phyloP scores from a whole-genome alignment of 1,140 invertebrate genomes.

The Hyles vespertilio region DNA sequence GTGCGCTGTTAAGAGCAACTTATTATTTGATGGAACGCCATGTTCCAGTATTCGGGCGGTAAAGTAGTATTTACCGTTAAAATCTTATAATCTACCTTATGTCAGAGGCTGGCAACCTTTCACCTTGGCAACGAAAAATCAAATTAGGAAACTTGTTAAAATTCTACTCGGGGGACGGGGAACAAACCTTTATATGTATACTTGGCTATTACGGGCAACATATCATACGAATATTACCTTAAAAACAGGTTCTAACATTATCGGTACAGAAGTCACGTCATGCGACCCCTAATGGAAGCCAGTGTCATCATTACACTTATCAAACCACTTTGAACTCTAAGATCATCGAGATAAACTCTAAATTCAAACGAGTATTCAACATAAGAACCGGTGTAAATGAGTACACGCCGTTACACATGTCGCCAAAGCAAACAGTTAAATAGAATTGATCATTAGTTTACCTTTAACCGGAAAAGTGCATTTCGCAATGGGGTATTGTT shows the following conservation, averaged over 20 bases:
- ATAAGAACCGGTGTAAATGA: slow-evolving; percentile 43
- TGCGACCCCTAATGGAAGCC: slow-evolving; percentile 39
- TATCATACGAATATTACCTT: not conserved
- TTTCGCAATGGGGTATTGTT: not conserved
- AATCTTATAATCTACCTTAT: not conserved
- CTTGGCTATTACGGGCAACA: not conserved
- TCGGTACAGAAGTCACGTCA: slow-evolving; percentile 49
- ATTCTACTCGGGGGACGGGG: too few species aligned
- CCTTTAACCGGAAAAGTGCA: slow-evolving; percentile 20
- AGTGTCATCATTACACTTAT: slow-evolving; percentile 27
- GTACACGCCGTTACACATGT: slow-evolving; percentile 54
- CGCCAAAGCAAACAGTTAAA: slow-evolving; percentile 46
- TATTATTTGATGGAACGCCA: too few species aligned
- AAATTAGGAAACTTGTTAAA: too few species aligned
- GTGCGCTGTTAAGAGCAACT: too few species aligned
- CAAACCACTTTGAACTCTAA: slow-evolving; percentile 27
- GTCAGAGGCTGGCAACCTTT: too few species aligned
- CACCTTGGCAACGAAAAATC: too few species aligned
- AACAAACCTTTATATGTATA: too few species aligned
- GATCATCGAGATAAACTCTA: slow-evolving; percentile 10
- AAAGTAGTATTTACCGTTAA: too few species aligned
- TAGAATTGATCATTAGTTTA: slow-evolving; percentile 20
- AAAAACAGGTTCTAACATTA: slow-evolving; percentile 45
- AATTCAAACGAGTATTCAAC: slow-evolving; percentile 17
- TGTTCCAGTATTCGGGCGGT: too few species aligned